Evolutionary conservation across 2,888 invertebrate genomes (phyloP), one percentile per base, ranked within the genome.

Genomic region (Catocala nupta): DNA sequence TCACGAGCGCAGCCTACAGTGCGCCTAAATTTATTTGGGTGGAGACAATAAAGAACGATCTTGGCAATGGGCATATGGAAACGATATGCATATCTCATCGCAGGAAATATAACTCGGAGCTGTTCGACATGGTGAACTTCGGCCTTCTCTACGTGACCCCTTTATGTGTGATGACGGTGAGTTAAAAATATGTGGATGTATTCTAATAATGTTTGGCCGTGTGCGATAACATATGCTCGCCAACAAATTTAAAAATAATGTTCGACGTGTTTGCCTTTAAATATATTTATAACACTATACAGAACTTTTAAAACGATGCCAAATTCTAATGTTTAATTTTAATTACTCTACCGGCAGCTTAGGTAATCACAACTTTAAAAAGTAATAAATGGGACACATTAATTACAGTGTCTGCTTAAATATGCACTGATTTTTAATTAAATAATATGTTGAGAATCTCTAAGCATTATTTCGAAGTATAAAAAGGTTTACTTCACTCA

Each of bases 11-110:
- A 0, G 93, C 96, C 0, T 98, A 98, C 91, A 97, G 97, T 68
- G 96, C 96, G 3, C 98, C 98, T 0, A 97, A 97, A 83, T 96
- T 98, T 84, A 95, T 97, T 73, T 97, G 97, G 95, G 97, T 97
- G 74, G 96, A 97, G 83, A 97, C 97, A 0, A 96, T 97, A 55
- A 95, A 95, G 13, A 96, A 95, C 74, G 89, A 94, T 50, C 90
- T 96, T 10, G 93, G 92, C 25, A 94, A 95, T 53, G 96, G 95
- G 0, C 91, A 91, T 68, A 92, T 92, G 73, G 96, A 97, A 81
- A 96, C 96, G 0, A 96, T 97, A 67, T 97, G 97, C 86, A 96
- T 97, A 55, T 94, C 96, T 7, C 96, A 97, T 81, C 95, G 97
- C 5, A 95, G 96, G 87, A 96, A 96, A 88, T 97, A 96, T 88